Evolutionary conservation across 1,140 invertebrate species (phyloP).

Genomic region (Hesperophylax magnus): DNA sequence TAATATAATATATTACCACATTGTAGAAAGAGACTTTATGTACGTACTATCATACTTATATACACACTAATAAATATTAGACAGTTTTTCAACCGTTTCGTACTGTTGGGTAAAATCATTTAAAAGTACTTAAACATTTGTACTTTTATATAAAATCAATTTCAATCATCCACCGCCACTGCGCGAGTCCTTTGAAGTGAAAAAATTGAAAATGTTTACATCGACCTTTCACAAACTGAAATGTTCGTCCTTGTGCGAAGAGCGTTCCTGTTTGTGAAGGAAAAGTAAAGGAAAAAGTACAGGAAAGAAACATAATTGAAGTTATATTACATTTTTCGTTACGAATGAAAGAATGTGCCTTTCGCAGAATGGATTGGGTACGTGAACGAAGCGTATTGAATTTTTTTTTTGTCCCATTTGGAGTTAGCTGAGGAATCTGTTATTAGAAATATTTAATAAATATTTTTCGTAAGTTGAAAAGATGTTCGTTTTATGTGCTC

Average conservation of each 20-base stretch:
- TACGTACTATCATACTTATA: no score
- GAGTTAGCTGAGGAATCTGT: conserved; percentile 6
- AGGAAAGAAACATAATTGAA: conserved; percentile 41
- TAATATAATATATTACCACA: no score
- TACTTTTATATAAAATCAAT: no score
- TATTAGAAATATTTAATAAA: conserved; percentile 32
- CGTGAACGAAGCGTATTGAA: conserved; percentile 38
- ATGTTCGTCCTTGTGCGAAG: conserved; percentile 26
- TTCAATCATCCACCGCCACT: not conserved
- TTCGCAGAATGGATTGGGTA: conserved; percentile 35
- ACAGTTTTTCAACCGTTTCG: no score
- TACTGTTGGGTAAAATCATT: no score
- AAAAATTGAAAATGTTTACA: conserved; percentile 46
- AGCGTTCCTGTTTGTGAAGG: conserved; percentile 14
- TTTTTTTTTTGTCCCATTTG: conserved; percentile 28
- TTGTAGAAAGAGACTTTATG: no score
- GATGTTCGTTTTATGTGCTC: conserved; percentile 9
- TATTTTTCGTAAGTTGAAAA: conserved; percentile 15
- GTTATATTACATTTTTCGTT: conserved; percentile 39
- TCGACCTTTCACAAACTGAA: conserved; percentile 47
- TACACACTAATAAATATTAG: no score
- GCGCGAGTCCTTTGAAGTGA: conserved; percentile 14
- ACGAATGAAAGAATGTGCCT: conserved; percentile 18
- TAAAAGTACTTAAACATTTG: no score
- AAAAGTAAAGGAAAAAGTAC: conserved; percentile 39